phyloP scores from a whole-genome alignment of 2,888 invertebrate genomes.

The Augiades crinisus region DNA sequence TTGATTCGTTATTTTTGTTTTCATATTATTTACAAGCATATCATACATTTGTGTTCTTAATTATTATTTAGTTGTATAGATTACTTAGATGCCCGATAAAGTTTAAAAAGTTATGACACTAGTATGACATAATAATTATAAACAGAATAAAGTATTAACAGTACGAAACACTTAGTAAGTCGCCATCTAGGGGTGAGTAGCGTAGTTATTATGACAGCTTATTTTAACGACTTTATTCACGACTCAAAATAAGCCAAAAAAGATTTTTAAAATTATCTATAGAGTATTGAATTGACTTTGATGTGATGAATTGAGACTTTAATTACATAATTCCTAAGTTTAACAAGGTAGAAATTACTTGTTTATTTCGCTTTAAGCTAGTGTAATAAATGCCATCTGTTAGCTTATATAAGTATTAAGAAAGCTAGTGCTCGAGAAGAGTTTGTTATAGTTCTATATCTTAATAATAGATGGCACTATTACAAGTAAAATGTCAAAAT shows the following conservation, averaged over 20 bases:
- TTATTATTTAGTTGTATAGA: too few species aligned
- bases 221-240: too few species aligned
- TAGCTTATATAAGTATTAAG: not conserved
- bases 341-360: not conserved
- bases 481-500: too few species aligned
- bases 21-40: not conserved
- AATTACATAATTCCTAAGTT: too few species aligned
- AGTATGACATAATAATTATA: too few species aligned
- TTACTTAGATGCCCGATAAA: too few species aligned
- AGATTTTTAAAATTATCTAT: not conserved
- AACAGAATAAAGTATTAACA: too few species aligned
- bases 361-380: not conserved
- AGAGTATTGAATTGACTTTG: not conserved
- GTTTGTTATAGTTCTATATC: not conserved
- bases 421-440: not conserved
- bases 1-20: not conserved
- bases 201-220: too few species aligned
- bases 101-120: too few species aligned
- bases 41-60: too few species aligned
- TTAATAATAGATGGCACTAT: not conserved
- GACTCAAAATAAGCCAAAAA: too few species aligned
- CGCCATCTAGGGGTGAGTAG: conserved; percentile 32
- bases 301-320: too few species aligned
- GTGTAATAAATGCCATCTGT: not conserved
- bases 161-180: not conserved